These are phyloP conservation scores for Emys orbicularis DNA, from an alignment of 2,797 vertebrate genomes.

Conservation along the genomic window DNA sequence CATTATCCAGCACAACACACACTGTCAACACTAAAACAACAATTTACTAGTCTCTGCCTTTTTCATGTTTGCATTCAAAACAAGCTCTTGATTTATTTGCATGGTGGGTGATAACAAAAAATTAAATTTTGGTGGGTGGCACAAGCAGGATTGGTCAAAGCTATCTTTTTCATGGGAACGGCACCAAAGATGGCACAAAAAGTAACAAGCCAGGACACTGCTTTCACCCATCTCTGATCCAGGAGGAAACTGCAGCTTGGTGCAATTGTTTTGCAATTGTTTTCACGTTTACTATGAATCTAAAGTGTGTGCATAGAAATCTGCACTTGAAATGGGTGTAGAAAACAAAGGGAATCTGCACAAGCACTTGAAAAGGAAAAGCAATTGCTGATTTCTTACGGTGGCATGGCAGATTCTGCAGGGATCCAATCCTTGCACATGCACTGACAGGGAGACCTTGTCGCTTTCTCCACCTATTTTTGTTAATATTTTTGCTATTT, in stretches of 20 bases:
- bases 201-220: neutral
- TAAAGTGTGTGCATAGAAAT: neutral
- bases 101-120: neutral
- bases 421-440: conserved; percentile 45
- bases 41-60: neutral
- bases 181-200: neutral
- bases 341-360: neutral
- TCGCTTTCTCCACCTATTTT: conserved; percentile 61
- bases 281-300: neutral
- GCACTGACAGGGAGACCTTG: conserved; percentile 46
- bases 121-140: neutral
- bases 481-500: conserved; percentile 36
- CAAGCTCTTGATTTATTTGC: neutral
- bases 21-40: neutral
- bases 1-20: neutral
- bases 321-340: neutral
- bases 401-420: conserved; percentile 27
- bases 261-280: neutral
- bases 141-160: neutral
- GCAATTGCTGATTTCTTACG: neutral
- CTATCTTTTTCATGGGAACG: neutral
- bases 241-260: neutral
- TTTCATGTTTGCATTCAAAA: neutral
- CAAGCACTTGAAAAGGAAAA: neutral
- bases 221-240: neutral